A percentile compares a stretch with the other conserved stretches of the same genome.
Conservation (phyloP, 2,888 invertebrate species). For the Drosophila borborema region DNA sequence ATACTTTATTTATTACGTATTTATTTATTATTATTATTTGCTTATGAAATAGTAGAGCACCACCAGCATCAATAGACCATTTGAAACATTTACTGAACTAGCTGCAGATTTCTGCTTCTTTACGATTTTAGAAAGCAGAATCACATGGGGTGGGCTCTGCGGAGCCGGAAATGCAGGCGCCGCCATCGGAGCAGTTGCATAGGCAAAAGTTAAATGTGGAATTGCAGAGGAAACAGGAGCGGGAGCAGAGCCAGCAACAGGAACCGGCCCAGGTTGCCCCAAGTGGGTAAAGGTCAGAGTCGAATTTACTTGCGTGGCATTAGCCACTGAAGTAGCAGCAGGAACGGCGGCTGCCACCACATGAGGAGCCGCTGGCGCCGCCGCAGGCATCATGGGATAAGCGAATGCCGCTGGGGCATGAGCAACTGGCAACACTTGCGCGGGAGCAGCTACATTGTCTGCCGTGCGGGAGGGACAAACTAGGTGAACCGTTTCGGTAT, state of each 20-base stretch:
- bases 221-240: neutral
- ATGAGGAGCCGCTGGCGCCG: neutral
- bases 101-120: slow-evolving; percentile 42
- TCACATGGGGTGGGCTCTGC: slow-evolving; percentile 23
- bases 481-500: slow-evolving; percentile 62
- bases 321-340: neutral
- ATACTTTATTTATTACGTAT: neutral
- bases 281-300: neutral
- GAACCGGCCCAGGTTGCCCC: neutral
- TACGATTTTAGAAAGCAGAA: slow-evolving; percentile 43
- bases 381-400: neutral
- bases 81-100: slow-evolving; percentile 19
- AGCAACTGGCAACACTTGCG: slow-evolving; percentile 6
- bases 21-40: slow-evolving; percentile 5
- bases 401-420: neutral
- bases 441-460: slow-evolving; percentile 4
- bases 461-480: slow-evolving; percentile 52
- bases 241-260: neutral
- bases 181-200: slow-evolving; percentile 9
- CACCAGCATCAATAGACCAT: slow-evolving; percentile 24
- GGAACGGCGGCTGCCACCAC: slow-evolving; percentile 6
- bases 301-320: slow-evolving; percentile 18
- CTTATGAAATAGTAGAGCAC: slow-evolving; percentile 31
- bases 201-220: slow-evolving; percentile 23
- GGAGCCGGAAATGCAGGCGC: slow-evolving; percentile 2